Percentiles rank a stretch among this genome's conserved stretches.
Evolutionary conservation across 2,113 vertebrate genomes (phyloP).

Genomic region (Leptosomus discolor): DNA sequence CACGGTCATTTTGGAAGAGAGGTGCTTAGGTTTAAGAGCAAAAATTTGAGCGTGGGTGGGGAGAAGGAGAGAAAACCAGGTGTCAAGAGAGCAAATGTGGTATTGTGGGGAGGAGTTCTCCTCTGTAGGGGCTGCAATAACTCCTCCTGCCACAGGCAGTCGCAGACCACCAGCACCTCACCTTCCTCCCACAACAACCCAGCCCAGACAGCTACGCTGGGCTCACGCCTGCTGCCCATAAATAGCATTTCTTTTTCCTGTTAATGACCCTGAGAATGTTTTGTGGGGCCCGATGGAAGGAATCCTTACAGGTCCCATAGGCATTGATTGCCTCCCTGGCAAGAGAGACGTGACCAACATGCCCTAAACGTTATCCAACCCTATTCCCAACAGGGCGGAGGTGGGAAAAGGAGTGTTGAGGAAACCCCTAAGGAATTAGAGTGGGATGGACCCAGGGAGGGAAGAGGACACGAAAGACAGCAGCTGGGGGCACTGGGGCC

Average conservation of each 20-base stretch:
- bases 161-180: background rate
- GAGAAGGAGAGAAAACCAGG: background rate
- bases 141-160: fast-evolving
- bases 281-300: background rate
- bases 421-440: background rate
- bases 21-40: background rate
- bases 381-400: background rate
- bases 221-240: background rate
- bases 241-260: background rate
- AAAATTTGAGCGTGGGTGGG: background rate
- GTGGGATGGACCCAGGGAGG: background rate
- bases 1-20: background rate
- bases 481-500: background rate
- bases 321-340: fast-evolving
- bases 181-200: background rate
- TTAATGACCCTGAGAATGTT: background rate
- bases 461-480: background rate
- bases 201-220: background rate
- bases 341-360: background rate
- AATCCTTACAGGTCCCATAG: background rate
- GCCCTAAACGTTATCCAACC: background rate
- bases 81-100: background rate
- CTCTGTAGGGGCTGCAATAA: background rate
- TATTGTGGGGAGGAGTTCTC: background rate
- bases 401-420: background rate